Conservation (phyloP, 2,797 vertebrate species). For the Arrhamphus sclerolepis region DNA sequence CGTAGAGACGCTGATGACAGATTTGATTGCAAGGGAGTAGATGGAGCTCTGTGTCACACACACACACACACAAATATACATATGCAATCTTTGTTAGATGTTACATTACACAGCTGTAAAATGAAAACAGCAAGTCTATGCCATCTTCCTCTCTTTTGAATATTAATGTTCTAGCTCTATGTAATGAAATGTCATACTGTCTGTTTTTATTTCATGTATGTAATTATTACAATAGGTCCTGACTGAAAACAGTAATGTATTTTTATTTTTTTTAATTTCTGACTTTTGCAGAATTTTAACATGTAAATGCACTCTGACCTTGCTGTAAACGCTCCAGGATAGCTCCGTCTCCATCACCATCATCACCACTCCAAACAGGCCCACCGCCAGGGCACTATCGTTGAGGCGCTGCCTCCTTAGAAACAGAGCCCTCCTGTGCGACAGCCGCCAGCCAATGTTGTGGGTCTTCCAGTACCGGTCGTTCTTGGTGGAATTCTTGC, state of each 20-base stretch:
- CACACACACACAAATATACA: slow-evolving; percentile 20
- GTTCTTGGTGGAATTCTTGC: slow-evolving; percentile 40
- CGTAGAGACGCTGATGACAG: slow-evolving; percentile 90
- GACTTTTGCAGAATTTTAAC: not conserved
- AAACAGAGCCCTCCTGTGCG: slow-evolving; percentile 87
- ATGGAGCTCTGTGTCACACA: slow-evolving; percentile 85
- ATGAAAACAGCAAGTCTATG: too few species aligned
- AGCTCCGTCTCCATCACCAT: slow-evolving; percentile 96
- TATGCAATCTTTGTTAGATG: slow-evolving; percentile 9
- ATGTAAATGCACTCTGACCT: slow-evolving; percentile 79
- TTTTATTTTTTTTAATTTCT: not conserved
- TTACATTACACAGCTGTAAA: too few species aligned
- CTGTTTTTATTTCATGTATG: too few species aligned
- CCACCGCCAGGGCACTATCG: slow-evolving; percentile 90
- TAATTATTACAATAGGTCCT: too few species aligned
- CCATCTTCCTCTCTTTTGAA: too few species aligned
- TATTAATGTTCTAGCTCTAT: too few species aligned
- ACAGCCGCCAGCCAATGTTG: slow-evolving; percentile 88
- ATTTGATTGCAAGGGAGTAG: slow-evolving; percentile 91
- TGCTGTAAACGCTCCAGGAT: slow-evolving; percentile 94
- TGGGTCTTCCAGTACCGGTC: slow-evolving; percentile 82
- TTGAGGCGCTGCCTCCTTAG: slow-evolving; percentile 89
- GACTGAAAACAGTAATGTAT: not conserved
- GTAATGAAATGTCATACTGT: too few species aligned
- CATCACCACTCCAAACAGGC: slow-evolving; percentile 89